Percentiles rank a stretch among this genome's conserved stretches.
Evolutionary conservation across 35 echinoderm and acorn worm species (phyloP).

Genomic region (Apostichopus parvimensis): DNA sequence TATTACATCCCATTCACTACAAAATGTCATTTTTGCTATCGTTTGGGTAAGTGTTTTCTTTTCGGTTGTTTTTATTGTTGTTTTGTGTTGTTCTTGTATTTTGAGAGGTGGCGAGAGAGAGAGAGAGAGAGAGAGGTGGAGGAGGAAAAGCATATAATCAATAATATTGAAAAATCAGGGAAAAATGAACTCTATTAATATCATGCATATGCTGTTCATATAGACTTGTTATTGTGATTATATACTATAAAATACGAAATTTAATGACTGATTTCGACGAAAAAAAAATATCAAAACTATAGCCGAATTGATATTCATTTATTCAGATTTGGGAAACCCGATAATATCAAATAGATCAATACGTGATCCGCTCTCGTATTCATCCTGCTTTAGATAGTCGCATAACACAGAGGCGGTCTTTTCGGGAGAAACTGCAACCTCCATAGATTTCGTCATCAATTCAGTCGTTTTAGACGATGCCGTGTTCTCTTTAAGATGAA

Average conservation of each 20-base stretch:
- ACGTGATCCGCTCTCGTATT: conserved; percentile 32
- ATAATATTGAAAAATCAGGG: too few relatives aligned
- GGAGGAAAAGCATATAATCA: too few relatives aligned
- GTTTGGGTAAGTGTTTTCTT: too few relatives aligned
- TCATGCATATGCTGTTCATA: too few relatives aligned
- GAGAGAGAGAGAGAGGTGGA: too few relatives aligned
- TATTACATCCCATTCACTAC: too few relatives aligned
- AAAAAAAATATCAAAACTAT: too few relatives aligned
- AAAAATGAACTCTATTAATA: too few relatives aligned
- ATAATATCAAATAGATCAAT: conserved; percentile 29
- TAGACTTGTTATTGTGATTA: neutral
- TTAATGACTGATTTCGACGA: neutral
- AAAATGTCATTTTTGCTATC: too few relatives aligned
- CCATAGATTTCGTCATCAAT: neutral
- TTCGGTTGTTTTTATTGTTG: too few relatives aligned
- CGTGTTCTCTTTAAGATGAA: neutral
- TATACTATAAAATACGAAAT: neutral
- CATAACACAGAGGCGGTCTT: conserved; percentile 24
- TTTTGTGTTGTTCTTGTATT: too few relatives aligned
- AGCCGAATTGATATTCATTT: neutral
- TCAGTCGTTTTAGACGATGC: neutral
- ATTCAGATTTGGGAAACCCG: neutral
- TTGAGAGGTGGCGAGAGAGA: too few relatives aligned
- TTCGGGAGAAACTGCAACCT: neutral
- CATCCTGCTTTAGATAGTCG: neutral